These are phyloP conservation scores for Lymantria monacha DNA, from an alignment of 2,888 invertebrate species.

Conservation along the genomic window DNA sequence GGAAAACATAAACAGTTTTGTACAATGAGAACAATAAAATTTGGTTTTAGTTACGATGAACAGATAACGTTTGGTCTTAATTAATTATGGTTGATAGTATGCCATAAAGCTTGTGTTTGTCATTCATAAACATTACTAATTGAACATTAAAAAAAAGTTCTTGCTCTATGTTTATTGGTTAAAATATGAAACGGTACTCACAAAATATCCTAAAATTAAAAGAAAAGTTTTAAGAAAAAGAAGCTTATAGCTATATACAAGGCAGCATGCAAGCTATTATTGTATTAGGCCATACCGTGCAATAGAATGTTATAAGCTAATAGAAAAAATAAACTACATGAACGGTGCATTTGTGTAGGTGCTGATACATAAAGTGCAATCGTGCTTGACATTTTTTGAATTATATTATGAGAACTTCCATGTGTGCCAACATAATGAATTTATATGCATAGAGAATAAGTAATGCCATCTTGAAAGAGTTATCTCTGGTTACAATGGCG, in stretches of 20 bases:
- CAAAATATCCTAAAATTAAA: background rate
- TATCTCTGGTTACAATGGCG: slow-evolving; percentile 18
- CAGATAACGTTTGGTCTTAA: slow-evolving; percentile 34
- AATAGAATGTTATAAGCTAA: slow-evolving; percentile 13
- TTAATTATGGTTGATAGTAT: slow-evolving; percentile 34
- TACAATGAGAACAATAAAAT: slow-evolving; percentile 63
- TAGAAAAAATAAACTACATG: slow-evolving; percentile 2
- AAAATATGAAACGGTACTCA: no score
- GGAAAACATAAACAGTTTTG: slow-evolving; percentile 73
- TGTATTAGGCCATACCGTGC: slow-evolving; percentile 25
- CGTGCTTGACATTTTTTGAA: slow-evolving; percentile 20
- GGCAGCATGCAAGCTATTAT: slow-evolving; percentile 26
- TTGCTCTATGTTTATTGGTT: background rate
- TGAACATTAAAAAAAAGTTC: background rate
- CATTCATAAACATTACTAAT: background rate
- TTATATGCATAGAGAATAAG: slow-evolving; percentile 13
- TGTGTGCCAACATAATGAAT: background rate
- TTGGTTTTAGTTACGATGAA: slow-evolving; percentile 59
- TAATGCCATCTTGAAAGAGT: slow-evolving; percentile 5
- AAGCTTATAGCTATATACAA: background rate
- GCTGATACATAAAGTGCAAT: slow-evolving; percentile 22
- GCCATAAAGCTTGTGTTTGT: slow-evolving; percentile 20
- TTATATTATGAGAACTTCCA: slow-evolving; percentile 31
- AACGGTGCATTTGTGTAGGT: slow-evolving; percentile 19
- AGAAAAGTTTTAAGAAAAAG: background rate